These are phyloP conservation scores for Ornithoptera alexandrae DNA, from an alignment of 2,888 invertebrate genomes.

Conservation along the genomic window DNA sequence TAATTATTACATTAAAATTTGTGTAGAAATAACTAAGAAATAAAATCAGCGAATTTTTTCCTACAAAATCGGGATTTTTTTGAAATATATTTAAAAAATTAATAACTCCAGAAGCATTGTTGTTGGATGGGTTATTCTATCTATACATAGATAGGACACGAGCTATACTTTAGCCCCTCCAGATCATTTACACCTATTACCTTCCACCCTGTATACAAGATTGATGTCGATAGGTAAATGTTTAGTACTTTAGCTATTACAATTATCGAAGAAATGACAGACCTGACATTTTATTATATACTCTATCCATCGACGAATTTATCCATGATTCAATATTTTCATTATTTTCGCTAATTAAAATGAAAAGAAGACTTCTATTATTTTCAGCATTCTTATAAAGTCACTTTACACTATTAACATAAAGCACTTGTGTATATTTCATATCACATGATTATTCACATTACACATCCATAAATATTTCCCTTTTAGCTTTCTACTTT, in stretches of 20 bases:
- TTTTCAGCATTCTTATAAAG: conserved; percentile 33
- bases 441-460: conserved; percentile 21
- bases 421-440: conserved; percentile 34
- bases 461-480: conserved; percentile 31
- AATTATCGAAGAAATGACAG: conserved; percentile 37
- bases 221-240: conserved; percentile 32
- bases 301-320: conserved; percentile 33
- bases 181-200: too few relatives aligned
- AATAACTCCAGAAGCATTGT: too few relatives aligned
- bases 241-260: conserved; percentile 35
- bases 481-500: conserved; percentile 36
- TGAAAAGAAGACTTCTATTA: conserved; percentile 35
- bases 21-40: too few relatives aligned
- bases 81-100: too few relatives aligned
- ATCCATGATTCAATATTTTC: conserved; percentile 35
- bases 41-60: too few relatives aligned
- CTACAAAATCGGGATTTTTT: too few relatives aligned
- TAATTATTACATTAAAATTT: too few relatives aligned
- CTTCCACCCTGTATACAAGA: conserved; percentile 30
- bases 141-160: too few relatives aligned
- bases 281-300: conserved; percentile 34
- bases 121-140: too few relatives aligned
- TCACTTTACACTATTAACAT: conserved; percentile 30
- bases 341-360: conserved; percentile 32
- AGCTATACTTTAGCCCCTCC: too few relatives aligned